Evolutionary conservation across 1,140 invertebrate genomes (phyloP).

Genomic region (Drosophila micromelanica): DNA sequence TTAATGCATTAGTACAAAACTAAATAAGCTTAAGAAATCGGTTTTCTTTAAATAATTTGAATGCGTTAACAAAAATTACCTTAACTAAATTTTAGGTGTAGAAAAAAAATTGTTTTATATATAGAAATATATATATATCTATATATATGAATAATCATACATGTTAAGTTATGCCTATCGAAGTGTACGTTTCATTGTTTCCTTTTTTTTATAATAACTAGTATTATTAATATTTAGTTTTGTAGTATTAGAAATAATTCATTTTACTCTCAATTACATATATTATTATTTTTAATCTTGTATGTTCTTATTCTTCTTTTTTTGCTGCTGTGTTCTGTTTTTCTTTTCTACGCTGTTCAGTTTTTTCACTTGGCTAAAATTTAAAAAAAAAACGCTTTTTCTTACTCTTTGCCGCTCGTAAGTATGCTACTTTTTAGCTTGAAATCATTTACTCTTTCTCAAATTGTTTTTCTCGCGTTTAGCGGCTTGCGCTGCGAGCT

Average conservation of each 20-base stretch:
- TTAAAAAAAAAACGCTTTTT: background rate
- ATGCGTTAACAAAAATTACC: constrained; percentile 40
- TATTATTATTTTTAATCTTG: background rate
- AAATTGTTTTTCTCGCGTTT: constrained; percentile 14
- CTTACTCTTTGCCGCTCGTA: constrained; percentile 20
- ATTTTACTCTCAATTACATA: background rate
- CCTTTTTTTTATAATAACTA: constrained; percentile 21
- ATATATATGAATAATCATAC: constrained; percentile 7
- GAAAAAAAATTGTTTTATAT: constrained; percentile 34
- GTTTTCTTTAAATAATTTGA: constrained; percentile 17
- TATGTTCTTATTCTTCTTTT: background rate
- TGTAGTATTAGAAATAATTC: constrained; percentile 14
- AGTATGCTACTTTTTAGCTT: constrained; percentile 38
- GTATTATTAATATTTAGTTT: constrained; percentile 5
- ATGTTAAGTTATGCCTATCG: constrained; percentile 15
- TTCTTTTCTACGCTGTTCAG: background rate
- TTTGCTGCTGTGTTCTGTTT: background rate
- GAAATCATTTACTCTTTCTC: background rate
- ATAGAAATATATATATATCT: constrained; percentile 13
- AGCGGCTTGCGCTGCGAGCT: constrained; percentile 13
- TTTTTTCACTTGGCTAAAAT: constrained; percentile 22
- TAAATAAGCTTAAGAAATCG: constrained; percentile 54
- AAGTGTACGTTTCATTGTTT: constrained; percentile 24
- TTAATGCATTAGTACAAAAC: constrained; percentile 73
- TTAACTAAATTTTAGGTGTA: constrained; percentile 36